Percentiles rank a stretch among this genome's conserved stretches.
These are phyloP conservation scores for Coreius guichenoti DNA, from an alignment of 2,797 vertebrate genomes.

Conservation along the genomic window DNA sequence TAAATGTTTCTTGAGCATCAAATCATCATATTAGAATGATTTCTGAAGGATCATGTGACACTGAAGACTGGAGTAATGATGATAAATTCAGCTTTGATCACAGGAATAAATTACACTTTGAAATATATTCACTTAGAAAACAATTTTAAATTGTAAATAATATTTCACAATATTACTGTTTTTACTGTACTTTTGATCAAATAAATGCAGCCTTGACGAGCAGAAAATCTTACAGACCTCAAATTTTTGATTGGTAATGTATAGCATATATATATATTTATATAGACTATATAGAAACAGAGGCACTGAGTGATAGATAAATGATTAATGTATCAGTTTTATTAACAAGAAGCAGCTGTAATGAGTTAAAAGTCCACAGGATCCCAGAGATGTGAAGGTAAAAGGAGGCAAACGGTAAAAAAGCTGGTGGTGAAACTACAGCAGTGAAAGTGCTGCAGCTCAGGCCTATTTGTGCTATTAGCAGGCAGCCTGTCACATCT, in stretches of 20 bases:
- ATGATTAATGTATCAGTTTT: background rate
- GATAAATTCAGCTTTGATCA: too few species aligned
- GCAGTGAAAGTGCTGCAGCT: background rate
- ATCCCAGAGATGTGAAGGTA: background rate
- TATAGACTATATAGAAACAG: background rate
- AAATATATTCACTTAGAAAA: background rate
- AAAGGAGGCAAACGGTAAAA: background rate
- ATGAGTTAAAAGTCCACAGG: background rate
- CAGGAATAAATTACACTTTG: too few species aligned
- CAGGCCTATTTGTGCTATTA: slow-evolving; percentile 26
- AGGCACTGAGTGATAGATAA: background rate
- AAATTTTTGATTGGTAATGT: background rate
- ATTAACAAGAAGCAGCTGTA: background rate
- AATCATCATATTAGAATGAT: too few species aligned
- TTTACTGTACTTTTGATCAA: background rate
- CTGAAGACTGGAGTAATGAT: too few species aligned
- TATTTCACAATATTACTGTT: background rate
- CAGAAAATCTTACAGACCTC: background rate
- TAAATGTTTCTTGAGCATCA: too few species aligned
- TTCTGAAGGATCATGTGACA: too few species aligned
- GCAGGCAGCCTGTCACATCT: slow-evolving; percentile 50
- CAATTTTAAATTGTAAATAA: too few species aligned
- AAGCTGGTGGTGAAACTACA: background rate
- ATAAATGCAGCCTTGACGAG: background rate
- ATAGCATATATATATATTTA: background rate